A percentile compares a stretch with the other conserved stretches of the same genome.
Conservation (phyloP, 2,113 vertebrate genomes). For the Sapayoa aenigma region DNA sequence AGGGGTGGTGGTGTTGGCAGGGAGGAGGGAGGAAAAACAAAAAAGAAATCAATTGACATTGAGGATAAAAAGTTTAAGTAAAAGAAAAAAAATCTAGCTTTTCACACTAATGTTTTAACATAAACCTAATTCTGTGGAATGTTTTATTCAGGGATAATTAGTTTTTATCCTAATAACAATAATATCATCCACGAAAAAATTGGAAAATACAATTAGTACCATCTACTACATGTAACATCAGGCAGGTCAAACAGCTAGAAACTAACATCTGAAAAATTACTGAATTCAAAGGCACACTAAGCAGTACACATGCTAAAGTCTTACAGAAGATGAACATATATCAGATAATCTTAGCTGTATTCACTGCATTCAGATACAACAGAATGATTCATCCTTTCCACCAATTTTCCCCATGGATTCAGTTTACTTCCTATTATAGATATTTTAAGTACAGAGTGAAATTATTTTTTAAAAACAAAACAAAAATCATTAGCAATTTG, state of each 20-base stretch:
- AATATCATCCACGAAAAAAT: not conserved
- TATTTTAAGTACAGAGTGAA: not conserved
- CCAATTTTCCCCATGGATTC: not conserved
- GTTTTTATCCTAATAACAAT: not conserved
- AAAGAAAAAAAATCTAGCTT: not conserved
- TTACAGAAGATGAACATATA: not conserved
- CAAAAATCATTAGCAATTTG: not conserved
- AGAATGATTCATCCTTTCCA: constrained; percentile 17
- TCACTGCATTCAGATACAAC: not conserved
- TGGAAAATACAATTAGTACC: not conserved
- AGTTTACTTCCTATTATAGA: not conserved
- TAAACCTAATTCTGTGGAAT: not conserved
- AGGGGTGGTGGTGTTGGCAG: not conserved
- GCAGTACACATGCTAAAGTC: not conserved
- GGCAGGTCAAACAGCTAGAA: too few relatives aligned
- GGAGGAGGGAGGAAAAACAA: not conserved
- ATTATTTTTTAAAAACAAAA: not conserved
- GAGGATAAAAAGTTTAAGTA: not conserved
- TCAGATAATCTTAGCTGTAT: not conserved
- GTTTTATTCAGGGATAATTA: not conserved
- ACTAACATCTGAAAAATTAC: not conserved
- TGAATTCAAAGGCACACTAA: not conserved
- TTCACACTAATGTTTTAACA: not conserved
- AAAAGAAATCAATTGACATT: not conserved
- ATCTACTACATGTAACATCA: not conserved